phyloP scores from a whole-genome alignment of 2,797 vertebrate species.

The Antrozous pallidus region DNA sequence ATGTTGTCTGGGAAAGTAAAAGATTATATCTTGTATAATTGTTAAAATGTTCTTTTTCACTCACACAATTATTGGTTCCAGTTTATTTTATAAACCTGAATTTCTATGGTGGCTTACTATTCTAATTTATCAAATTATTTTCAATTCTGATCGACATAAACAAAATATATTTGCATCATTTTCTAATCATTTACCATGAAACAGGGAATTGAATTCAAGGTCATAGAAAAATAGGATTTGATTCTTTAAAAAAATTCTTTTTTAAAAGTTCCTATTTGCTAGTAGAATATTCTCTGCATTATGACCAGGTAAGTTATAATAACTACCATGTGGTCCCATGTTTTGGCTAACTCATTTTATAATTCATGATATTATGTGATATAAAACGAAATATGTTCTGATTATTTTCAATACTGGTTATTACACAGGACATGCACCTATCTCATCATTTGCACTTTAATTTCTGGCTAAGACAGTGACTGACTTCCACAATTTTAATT shows the following conservation, averaged over 20 bases:
- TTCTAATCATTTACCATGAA: background rate
- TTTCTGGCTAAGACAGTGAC: background rate
- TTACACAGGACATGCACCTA: background rate
- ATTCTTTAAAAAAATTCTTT: background rate
- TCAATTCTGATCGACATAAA: background rate
- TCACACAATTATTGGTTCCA: background rate
- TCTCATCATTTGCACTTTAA: background rate
- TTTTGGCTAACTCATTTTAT: background rate
- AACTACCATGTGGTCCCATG: background rate
- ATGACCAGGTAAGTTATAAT: background rate
- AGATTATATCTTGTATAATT: background rate
- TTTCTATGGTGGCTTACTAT: conserved; percentile 42
- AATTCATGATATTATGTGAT: background rate
- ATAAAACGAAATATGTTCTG: background rate
- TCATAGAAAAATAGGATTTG: background rate
- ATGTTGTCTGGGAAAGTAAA: background rate
- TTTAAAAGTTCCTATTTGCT: background rate
- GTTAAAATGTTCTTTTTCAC: background rate
- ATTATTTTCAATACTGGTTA: background rate
- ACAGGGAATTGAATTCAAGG: background rate
- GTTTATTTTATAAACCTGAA: background rate
- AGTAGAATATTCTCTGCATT: background rate
- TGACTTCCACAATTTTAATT: background rate
- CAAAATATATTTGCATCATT: background rate
- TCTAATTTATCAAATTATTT: conserved; percentile 66